Evolutionary conservation across 1,140 invertebrate genomes (phyloP), one percentile per base, ranked within the genome.

Genomic region (Pararge aegeria): DNA sequence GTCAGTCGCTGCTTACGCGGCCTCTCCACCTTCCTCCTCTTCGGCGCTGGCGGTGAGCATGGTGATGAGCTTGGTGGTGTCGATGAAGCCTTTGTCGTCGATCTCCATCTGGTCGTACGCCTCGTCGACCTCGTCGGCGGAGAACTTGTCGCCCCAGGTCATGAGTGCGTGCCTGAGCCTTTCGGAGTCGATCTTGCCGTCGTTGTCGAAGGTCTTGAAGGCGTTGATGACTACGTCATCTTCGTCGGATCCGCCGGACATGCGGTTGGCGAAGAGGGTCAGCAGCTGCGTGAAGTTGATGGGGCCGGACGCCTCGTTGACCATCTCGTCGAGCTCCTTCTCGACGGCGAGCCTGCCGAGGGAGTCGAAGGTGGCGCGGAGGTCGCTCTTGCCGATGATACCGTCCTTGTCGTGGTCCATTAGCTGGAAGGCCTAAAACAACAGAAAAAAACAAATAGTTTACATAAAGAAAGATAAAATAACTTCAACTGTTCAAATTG

Each of bases 321-420:
- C 89, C 97, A 98, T 98, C 67, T 95, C 94, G 65, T 98, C 96
- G 61, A 98, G 91, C 90, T 98, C 97, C 88, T 97, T 96, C 78
- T 98, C 97, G 70, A 93, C 93, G 75, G 95, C 94, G 60, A 98
- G 92, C 88, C 96, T 95, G 92, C 98, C 98, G 61, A 99, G 93
- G 68, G 96, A 95, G 91, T 98, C 97, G 92, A 97, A 99, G 83
- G 97, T 98, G 80, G 95, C 95, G 84, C 97, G 95, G 78, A 99
- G 93, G 92, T 99, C 98, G 89, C 95, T 95, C 90, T 98, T 98
- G 86, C 96, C 96, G 87, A 99, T 97, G 91, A 99, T 95, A 77
- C 98, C 97, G 90, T 99, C 98, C 91, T 99, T 98, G 92, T 99
- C 97, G 91, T 96, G 95, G 92, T 99, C 98, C 95, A 99, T 99